Percentiles rank a stretch among this genome's conserved stretches.
Conservation (phyloP, 2,113 vertebrate species). For the Podocnemis expansa region DNA sequence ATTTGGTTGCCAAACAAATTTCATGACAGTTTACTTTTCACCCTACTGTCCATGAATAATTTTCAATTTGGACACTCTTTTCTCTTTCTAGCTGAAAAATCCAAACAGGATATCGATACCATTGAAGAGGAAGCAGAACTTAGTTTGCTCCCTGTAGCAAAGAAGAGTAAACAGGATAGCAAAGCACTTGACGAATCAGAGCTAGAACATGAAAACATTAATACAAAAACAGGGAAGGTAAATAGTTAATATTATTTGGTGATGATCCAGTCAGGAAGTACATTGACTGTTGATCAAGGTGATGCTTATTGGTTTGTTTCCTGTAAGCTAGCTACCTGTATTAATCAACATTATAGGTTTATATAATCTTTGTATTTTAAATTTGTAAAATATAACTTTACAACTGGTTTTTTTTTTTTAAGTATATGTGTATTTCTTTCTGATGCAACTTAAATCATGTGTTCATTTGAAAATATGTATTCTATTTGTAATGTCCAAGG, state of each 20-base stretch:
- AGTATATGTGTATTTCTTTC: background rate
- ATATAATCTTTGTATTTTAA: background rate
- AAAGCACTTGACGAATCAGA: conserved; percentile 50
- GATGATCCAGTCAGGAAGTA: background rate
- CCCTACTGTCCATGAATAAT: background rate
- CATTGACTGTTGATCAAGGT: background rate
- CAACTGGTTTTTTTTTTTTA: background rate
- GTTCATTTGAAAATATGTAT: background rate
- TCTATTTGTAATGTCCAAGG: background rate
- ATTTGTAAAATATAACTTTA: background rate
- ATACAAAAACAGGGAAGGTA: conserved; percentile 63
- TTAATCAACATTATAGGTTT: background rate
- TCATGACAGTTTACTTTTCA: background rate
- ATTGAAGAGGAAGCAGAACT: conserved; percentile 4
- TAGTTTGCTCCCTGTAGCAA: conserved; percentile 46
- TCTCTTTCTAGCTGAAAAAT: conserved; percentile 18
- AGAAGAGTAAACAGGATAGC: conserved; percentile 42
- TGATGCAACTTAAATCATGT: background rate
- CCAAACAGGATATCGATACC: background rate
- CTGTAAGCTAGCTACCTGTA: background rate
- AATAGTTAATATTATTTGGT: background rate
- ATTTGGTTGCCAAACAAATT: background rate
- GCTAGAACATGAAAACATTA: conserved; percentile 31
- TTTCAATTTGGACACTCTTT: background rate
- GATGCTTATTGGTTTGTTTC: background rate